Percentiles rank a stretch among this genome's conserved stretches.
phyloP scores from a whole-genome alignment of 2,888 invertebrate species.

The Formica aserva region DNA sequence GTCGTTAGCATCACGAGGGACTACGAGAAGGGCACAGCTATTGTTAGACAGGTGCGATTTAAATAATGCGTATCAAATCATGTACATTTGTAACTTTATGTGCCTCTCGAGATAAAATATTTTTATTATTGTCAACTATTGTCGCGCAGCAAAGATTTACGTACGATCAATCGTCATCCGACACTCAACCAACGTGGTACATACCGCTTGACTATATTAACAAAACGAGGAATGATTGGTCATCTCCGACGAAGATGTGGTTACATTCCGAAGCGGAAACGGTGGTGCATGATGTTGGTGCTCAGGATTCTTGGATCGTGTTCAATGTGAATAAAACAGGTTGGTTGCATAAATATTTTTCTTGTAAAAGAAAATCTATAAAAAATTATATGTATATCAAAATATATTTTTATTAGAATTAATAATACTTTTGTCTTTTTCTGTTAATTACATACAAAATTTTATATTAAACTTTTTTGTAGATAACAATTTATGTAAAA shows the following conservation, averaged over 20 bases:
- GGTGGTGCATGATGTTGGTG: slow-evolving; percentile 54
- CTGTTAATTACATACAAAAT: background rate
- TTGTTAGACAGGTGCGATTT: slow-evolving; percentile 77
- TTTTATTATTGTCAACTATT: slow-evolving; percentile 34
- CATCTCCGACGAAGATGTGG: slow-evolving; percentile 75
- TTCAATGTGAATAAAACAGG: slow-evolving; percentile 80
- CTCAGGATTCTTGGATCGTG: slow-evolving; percentile 77
- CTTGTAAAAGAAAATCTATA: background rate
- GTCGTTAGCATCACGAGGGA: slow-evolving; percentile 79
- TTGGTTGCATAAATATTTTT: slow-evolving; percentile 44
- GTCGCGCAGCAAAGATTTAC: slow-evolving; percentile 73
- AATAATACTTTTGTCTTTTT: background rate
- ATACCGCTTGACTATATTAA: slow-evolving; percentile 77
- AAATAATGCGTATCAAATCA: background rate
- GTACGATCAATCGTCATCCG: slow-evolving; percentile 69
- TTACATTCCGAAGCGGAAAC: slow-evolving; percentile 72
- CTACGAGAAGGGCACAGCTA: slow-evolving; percentile 74
- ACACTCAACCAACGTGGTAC: slow-evolving; percentile 75
- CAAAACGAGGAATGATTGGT: slow-evolving; percentile 66
- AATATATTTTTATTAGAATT: background rate
- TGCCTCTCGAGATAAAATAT: background rate
- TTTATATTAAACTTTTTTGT: background rate
- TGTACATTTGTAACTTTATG: background rate
- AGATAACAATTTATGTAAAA: background rate
- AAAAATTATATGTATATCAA: background rate